Percentiles rank a stretch among this genome's conserved stretches.
These are phyloP conservation scores for Diacarnus erythraeanus DNA, from an alignment of 37 sponge, comb jelly and placozoan species.

Conservation along the genomic window DNA sequence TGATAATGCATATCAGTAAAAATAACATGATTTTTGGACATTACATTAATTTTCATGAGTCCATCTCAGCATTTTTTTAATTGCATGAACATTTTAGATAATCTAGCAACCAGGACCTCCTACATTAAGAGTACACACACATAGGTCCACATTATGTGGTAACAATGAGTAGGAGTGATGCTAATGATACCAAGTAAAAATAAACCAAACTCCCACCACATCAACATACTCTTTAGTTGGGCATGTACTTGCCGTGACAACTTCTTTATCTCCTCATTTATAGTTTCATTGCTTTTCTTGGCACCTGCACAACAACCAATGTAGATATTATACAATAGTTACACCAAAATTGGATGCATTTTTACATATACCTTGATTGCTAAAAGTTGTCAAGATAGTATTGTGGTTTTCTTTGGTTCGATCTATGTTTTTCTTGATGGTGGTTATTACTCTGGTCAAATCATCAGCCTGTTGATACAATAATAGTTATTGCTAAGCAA, in stretches of 20 bases:
- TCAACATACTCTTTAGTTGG: conserved; percentile 35
- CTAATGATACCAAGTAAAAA: neutral
- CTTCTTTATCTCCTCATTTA: conserved; percentile 31
- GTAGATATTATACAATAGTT: neutral
- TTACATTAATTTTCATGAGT: too few relatives aligned
- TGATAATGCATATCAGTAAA: too few relatives aligned
- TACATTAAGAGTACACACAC: neutral
- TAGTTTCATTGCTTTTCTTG: conserved; percentile 19
- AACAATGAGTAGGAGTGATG: neutral
- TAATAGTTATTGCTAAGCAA: neutral
- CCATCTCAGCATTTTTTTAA: too few relatives aligned
- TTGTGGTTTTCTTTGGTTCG: conserved; percentile 24
- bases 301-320: conserved; percentile 13
- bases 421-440: conserved; percentile 11
- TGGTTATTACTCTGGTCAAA: conserved; percentile 4
- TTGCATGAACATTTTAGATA: too few relatives aligned
- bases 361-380: conserved; percentile 25
- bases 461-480: conserved; percentile 9
- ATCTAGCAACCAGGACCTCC: neutral
- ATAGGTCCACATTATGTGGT: too few relatives aligned
- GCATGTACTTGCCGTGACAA: conserved; percentile 29
- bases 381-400: conserved; percentile 20
- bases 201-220: neutral
- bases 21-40: too few relatives aligned
- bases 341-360: neutral